Percentiles rank a stretch among this genome's conserved stretches.
Evolutionary conservation across 2,888 invertebrate genomes (phyloP).

Genomic region (Malacosoma neustria): DNA sequence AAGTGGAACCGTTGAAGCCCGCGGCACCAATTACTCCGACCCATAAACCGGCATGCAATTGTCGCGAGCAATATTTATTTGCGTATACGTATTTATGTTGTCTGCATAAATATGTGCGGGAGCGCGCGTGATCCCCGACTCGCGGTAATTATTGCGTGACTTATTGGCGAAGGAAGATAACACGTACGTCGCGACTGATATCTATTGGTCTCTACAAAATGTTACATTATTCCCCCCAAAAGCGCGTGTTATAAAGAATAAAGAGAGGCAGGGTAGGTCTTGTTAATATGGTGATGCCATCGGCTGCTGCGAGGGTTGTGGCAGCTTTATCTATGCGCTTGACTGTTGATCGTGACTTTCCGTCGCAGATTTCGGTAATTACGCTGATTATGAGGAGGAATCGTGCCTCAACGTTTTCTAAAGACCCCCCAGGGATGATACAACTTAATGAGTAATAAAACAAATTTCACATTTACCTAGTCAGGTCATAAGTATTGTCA

Average conservation of each 20-base stretch:
- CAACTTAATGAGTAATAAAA: neutral
- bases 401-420: slow-evolving; percentile 32
- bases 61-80: slow-evolving; percentile 51
- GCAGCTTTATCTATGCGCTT: slow-evolving; percentile 62
- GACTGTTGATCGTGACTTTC: slow-evolving; percentile 69
- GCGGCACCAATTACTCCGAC: slow-evolving; percentile 37
- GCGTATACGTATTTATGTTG: slow-evolving; percentile 43
- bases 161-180: slow-evolving; percentile 70
- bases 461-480: neutral
- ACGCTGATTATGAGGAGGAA: slow-evolving; percentile 61
- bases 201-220: slow-evolving; percentile 23
- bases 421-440: slow-evolving; percentile 18
- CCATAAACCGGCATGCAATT: slow-evolving; percentile 44
- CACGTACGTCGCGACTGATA: slow-evolving; percentile 50
- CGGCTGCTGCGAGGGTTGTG: slow-evolving; percentile 49
- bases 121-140: slow-evolving; percentile 53
- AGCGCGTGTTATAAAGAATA: slow-evolving; percentile 4
- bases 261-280: slow-evolving; percentile 23
- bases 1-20: slow-evolving; percentile 17
- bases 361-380: slow-evolving; percentile 67
- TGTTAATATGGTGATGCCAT: slow-evolving; percentile 30
- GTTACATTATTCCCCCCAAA: slow-evolving; percentile 5
- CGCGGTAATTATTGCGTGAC: slow-evolving; percentile 72
- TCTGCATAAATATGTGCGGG: slow-evolving; percentile 60
- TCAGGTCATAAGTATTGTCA: too few relatives aligned